Evolutionary conservation across 2,797 vertebrate species (phyloP), one percentile per base, ranked within the genome.

Genomic region (Acropternis orthonyx): DNA sequence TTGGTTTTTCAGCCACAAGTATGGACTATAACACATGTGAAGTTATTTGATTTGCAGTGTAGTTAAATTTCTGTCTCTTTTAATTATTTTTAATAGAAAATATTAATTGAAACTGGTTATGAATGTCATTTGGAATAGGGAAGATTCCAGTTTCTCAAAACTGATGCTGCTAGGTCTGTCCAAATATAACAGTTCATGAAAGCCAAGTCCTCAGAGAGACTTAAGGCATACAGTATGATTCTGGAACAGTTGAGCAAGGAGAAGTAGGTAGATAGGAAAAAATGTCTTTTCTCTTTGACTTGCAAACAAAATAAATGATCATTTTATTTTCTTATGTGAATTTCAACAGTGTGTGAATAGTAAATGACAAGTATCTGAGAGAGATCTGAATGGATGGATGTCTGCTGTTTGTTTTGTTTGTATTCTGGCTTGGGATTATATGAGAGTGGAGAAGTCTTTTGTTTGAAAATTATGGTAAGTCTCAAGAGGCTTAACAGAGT

Each of bases 381-480:
- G 52, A 78, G 28, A 56, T 77, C 30, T 65, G 48, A 71, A 62
- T 54, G 68, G 61, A 32, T 77, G 78, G 32, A 49, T 65, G 36
- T 75, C 58, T 94, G 46, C 16, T 86, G 14, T 84, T 93, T 95
- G 55, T 76, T 80, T 43, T 85, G 72, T 80, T 92, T 88, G 43
- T 59, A 23, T 93, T 92, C 54, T 83, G 46, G 34, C 74, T 85
- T 46, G 76, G 82, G 69, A 58, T 88, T 92, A 87, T 59, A 37
- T 87, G 63, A 79, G 14, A 85, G 41, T 78, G 36, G 24, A 88
- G 41, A 84, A 84, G 32, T 56, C 51, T 82, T 69, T 79, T 88
- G 72, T 94, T 91, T 88, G 66, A 88, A 91, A 93, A 89, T 30
- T 48, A 14, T 77, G 62, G 34, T 85, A 94, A 81, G 22, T 58